phyloP scores from a whole-genome alignment of 2,797 vertebrate genomes.

The Sebastolobus alascanus region DNA sequence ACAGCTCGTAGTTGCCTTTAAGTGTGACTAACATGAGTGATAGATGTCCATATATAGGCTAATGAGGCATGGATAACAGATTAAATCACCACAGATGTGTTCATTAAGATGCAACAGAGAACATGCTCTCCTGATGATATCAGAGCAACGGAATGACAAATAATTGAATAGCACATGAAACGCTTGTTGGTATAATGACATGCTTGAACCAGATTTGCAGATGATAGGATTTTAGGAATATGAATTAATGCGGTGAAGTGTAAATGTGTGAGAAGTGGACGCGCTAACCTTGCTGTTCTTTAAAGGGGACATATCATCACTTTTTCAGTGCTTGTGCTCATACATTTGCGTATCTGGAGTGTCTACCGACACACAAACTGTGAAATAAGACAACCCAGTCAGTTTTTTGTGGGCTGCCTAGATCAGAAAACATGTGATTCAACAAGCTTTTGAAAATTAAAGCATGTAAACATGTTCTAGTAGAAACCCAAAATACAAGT shows the following conservation, averaged over 20 bases:
- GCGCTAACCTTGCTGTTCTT: not conserved
- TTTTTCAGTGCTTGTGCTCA: not conserved
- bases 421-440: not conserved
- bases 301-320: not conserved
- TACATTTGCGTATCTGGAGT: not conserved
- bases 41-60: constrained; percentile 30
- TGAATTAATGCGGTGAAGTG: not conserved
- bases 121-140: constrained; percentile 26
- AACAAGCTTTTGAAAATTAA: not conserved
- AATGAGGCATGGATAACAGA: constrained; percentile 67
- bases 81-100: constrained; percentile 59
- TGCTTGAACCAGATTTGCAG: constrained; percentile 5
- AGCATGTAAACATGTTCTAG: not conserved
- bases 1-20: constrained; percentile 9
- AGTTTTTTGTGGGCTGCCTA: not conserved
- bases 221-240: not conserved
- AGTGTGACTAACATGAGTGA: constrained; percentile 53
- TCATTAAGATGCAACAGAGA: constrained; percentile 62
- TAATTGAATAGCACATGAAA: constrained; percentile 18
- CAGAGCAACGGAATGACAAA: constrained; percentile 1
- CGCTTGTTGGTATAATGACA: constrained; percentile 24
- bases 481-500: too few relatives aligned
- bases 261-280: not conserved
- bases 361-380: not conserved
- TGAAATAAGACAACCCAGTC: not conserved